phyloP scores from a whole-genome alignment of 1,140 invertebrate genomes.

The Oreohelix idahoensis region DNA sequence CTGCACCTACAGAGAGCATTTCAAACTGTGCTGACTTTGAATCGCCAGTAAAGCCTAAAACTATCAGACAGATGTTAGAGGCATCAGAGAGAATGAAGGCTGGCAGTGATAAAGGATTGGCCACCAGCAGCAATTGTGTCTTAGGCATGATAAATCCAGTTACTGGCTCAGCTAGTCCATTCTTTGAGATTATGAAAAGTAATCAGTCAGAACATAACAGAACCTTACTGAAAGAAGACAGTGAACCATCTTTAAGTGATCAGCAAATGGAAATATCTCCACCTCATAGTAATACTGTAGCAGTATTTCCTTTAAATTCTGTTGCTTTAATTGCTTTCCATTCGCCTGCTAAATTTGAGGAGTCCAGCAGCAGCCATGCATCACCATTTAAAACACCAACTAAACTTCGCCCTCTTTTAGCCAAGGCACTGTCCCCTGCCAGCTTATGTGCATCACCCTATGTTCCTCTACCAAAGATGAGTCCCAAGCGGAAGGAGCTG shows the following conservation, averaged over 20 bases:
- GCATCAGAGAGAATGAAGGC: neutral
- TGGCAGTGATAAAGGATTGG: neutral
- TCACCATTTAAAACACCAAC: slow-evolving; percentile 51
- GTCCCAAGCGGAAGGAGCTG: slow-evolving; percentile 57
- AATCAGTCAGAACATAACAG: neutral
- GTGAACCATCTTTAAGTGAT: neutral
- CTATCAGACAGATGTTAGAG: neutral
- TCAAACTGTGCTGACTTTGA: neutral
- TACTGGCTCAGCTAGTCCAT: neutral
- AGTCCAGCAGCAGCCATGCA: neutral
- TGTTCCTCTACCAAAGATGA: slow-evolving; percentile 44
- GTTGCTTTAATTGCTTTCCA: slow-evolving; percentile 12
- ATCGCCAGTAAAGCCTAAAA: neutral
- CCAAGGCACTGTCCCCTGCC: slow-evolving; percentile 44
- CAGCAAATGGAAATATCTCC: neutral
- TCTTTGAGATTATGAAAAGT: no score
- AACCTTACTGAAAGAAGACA: neutral
- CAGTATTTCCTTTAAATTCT: slow-evolving; percentile 28
- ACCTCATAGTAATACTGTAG: neutral
- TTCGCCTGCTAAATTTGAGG: neutral
- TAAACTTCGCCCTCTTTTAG: slow-evolving; percentile 42
- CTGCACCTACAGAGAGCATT: neutral
- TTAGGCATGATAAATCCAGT: neutral
- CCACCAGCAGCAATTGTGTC: neutral
- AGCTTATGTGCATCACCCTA: slow-evolving; percentile 11